Evolutionary conservation across 2,113 vertebrate species (phyloP).

Genomic region (Petromus typicus): DNA sequence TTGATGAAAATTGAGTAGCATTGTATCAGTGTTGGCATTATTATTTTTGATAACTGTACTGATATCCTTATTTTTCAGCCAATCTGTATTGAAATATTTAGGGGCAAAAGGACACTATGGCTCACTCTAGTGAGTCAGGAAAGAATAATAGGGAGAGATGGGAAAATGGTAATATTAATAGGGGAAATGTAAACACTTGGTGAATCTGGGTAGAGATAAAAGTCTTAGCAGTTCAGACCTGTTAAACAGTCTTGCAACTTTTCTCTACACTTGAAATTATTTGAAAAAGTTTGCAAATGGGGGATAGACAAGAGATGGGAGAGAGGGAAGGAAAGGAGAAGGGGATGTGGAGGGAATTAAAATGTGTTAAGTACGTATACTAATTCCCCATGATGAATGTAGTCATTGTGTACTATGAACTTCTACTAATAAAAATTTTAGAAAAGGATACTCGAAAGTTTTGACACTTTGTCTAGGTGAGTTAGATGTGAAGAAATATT

Average conservation of each 20-base stretch:
- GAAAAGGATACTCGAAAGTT: neutral
- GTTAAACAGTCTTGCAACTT: neutral
- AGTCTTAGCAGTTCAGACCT: neutral
- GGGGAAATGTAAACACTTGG: neutral
- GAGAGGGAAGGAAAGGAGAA: neutral
- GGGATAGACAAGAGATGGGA: neutral
- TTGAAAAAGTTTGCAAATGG: neutral
- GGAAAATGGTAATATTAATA: neutral
- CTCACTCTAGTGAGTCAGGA: neutral
- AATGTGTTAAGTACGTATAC: neutral
- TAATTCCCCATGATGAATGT: neutral
- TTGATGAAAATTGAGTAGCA: neutral
- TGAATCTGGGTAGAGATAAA: neutral
- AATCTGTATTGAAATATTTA: neutral
- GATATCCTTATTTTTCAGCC: neutral
- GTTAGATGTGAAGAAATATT: neutral
- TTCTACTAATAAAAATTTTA: neutral
- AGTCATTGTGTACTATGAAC: neutral
- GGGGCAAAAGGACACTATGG: neutral
- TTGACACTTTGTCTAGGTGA: neutral
- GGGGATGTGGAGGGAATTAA: neutral
- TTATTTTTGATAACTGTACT: neutral
- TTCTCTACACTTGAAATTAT: neutral
- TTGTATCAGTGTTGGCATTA: neutral
- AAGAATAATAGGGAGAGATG: neutral